Base-by-base conservation (phyloP, 2,888 invertebrate genomes). In the Drosophila subquinaria region DNA sequence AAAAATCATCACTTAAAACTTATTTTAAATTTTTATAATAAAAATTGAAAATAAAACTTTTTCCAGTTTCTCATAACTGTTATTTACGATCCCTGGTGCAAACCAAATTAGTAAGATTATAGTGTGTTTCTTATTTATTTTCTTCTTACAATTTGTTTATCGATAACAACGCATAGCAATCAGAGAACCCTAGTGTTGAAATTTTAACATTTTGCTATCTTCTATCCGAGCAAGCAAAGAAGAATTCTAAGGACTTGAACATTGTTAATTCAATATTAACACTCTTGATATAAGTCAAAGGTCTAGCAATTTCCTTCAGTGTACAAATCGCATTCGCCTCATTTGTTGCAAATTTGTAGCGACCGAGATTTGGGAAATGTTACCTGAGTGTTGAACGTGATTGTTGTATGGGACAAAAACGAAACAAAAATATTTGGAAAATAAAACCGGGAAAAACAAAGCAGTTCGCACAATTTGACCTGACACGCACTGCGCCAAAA, bases 391-490 rank as follows among this genome's bases (percentile, higher is more conserved):
- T 59, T 77, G 66, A 17, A 66, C 79, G 76, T 76, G 75, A 74
- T 75, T 79, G 61, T 35, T 38, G 17, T n/a, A 60, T 40, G 33
- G 13, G 10, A 17, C 20, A 33, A 42, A 42, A 30, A 8, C 40
- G 20, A 23, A 23, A 23, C 23, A 23, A 36, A 38, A 47, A 15
- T 20, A 40, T 17, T 17, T 17, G 35, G 20, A 30, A 30, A 56
- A 13, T 13, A 33, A n/a, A 53, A 45, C 11, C 50, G 20, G 13
- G n/a, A 10, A 38, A 72, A 45, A 59, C 65, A 69, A 70, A 80
- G 48, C 80, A 45, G 74, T 79, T 79, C 64, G 23, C 71, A 67
- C 71, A 75, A 71, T 66, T 82, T 62, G 47, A 67, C 62, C 69
- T 57, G 61, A 55, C 83, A 73, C 81, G 81, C 76, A 69, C 17